Base-by-base conservation (phyloP, 2,113 vertebrate species). In the Ochotona curzoniae region DNA sequence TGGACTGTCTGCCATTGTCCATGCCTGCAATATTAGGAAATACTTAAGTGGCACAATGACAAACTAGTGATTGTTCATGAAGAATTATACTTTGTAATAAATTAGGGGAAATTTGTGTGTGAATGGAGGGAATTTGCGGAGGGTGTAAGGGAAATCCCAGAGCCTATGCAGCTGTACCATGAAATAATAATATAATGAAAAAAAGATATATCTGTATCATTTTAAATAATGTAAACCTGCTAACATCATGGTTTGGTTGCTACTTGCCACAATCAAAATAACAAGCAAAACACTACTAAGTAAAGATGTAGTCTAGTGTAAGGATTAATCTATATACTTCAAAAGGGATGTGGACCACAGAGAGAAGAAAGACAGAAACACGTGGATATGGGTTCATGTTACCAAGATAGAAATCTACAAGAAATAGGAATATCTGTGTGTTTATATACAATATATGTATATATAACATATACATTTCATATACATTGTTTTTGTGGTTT, bases 321-420 rank as follows among this genome's bases (percentile, higher is more conserved):
- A 76, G 11, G 17, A 84, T 93, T 90, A 32, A 69, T 83, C 32
- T 80, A 83, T n/a, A 64, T 81, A 28, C 64, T 67, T 70, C 25
- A n/a, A 76, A 87, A 47, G 2, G 7, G 76, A 47, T 47, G 60
- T 23, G 11, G 60, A 69, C 54, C n/a, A 69, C 20, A 38, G 20
- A 76, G 9, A 47, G 32, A 44, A 70, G 51, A 61, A 82, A 51
- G 9, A 30, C 15, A 64, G 8, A 14, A 49, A 70, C 30, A 49
- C 18, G 13, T 61, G 61, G 12, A 4, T 78, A 28, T 18, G 35
- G 17, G 8, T 64, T 93, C 49, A 90, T 15, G 17, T 57, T 87
- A 87, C 8, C 71, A 91, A 71, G 44, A 84, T 15, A 75, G 51
- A 85, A 81, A 79, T 13, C 25, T 79, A 12, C 0, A 87, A 74